A percentile compares a stretch with the other conserved stretches of the same genome.
phyloP scores from a whole-genome alignment of 2,113 vertebrate species.

The Corythaeola cristata region DNA sequence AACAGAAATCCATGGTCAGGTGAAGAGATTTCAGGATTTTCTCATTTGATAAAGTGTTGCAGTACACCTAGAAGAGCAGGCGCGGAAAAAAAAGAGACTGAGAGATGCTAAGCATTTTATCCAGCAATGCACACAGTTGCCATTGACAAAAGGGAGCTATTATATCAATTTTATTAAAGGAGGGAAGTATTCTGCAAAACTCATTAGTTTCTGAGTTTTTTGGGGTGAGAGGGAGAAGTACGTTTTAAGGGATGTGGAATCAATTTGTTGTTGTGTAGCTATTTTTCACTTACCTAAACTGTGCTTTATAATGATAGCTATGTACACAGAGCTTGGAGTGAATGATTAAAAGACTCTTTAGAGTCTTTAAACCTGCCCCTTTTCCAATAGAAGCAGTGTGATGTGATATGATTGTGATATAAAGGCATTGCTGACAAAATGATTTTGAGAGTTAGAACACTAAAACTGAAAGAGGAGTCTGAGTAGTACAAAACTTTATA shows the following conservation, averaged over 20 bases:
- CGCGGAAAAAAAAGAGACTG: neutral
- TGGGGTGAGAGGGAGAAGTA: neutral
- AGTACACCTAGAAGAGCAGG: neutral
- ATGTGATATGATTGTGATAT: neutral
- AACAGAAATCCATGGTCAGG: neutral
- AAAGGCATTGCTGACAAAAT: neutral
- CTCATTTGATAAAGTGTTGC: neutral
- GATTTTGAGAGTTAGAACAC: neutral
- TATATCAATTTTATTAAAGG: neutral
- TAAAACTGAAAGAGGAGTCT: neutral
- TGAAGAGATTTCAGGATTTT: neutral
- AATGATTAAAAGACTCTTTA: neutral
- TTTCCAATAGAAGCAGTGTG: neutral
- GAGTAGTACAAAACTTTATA: neutral
- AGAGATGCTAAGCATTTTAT: neutral
- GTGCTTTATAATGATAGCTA: neutral
- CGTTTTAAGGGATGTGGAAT: neutral
- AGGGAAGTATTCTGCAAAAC: conserved; percentile 5
- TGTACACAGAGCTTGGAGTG: neutral
- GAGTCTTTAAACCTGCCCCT: neutral
- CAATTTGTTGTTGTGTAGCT: neutral
- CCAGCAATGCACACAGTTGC: neutral
- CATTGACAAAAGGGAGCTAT: neutral
- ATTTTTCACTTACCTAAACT: neutral
- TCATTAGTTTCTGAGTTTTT: neutral